Evolutionary conservation across 2,888 invertebrate species (phyloP), one percentile per base, ranked within the genome.

Genomic region (Polyommatus icarus): DNA sequence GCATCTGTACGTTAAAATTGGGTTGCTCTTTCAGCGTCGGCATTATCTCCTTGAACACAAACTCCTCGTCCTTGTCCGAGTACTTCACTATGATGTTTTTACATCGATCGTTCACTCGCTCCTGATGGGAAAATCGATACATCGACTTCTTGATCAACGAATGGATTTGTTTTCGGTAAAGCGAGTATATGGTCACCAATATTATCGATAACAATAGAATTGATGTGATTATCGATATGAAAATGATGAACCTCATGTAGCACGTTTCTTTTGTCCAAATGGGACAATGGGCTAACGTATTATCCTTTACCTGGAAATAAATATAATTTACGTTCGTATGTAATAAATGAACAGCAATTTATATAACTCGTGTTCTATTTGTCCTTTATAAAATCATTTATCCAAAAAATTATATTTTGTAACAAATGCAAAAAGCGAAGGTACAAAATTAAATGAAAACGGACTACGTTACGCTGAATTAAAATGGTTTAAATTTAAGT

Each of bases 21-120:
- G 87, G 87, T 76, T 87, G 85, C 59, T 83, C 83, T 79, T 84
- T 87, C 78, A 92, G 83, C n/a, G 85, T 87, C 1, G 91, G 88
- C 76, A 93, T 77, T n/a, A 93, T 83, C 82, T 91, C 89, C 80
- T 88, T 88, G 4, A 87, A 81, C 3, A 92, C 87, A 81, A 93
- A 93, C 78, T 90, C 90, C 81, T 90, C 88, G 73, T 93, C 93
- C 20, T 84, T 84, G 78, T 88, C 86, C 7, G 87, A 86, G 81
- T 88, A 92, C 80, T 86, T 86, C 2, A 92, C 82, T n/a, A 85
- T 82, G 18, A 91, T 81, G 50, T 85, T 84, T 54, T 84, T 83
- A 7, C 78, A 77, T 50, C 82, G 80, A 12, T 79, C 81, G 57
- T 81, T 81, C 72, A 78, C 79, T 36, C 76, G 77, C 54, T 80